Conservation (phyloP, 1,140 invertebrate species). For the Drosophila ambigua region DNA sequence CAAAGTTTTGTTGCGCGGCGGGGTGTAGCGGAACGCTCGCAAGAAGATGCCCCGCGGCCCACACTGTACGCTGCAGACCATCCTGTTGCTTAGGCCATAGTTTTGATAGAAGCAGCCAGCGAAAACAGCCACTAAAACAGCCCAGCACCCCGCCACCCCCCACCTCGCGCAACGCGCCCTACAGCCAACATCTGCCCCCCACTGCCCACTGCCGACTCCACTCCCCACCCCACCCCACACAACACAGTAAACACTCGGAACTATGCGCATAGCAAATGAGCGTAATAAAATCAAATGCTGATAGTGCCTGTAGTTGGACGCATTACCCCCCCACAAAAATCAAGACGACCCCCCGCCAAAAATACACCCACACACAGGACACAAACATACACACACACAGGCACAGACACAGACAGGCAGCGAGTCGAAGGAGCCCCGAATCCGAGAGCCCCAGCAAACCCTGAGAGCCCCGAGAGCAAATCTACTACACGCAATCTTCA, state of each 20-base stretch:
- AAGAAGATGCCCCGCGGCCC: background rate
- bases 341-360: conserved; percentile 19
- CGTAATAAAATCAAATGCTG: conserved; percentile 79
- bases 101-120: too few relatives aligned
- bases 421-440: conserved; percentile 10
- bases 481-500: conserved; percentile 84
- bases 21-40: conserved; percentile 10
- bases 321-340: conserved; percentile 58
- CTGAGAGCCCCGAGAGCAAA: conserved; percentile 51
- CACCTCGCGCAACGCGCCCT: background rate
- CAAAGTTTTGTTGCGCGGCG: conserved; percentile 30
- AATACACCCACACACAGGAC: conserved; percentile 7
- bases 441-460: background rate
- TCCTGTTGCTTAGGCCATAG: conserved; percentile 21
- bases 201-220: background rate
- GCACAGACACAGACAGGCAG: conserved; percentile 4
- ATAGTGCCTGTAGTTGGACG: conserved; percentile 74
- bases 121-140: too few relatives aligned
- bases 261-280: conserved; percentile 69
- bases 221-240: background rate
- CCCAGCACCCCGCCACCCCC: background rate
- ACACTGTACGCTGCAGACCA: background rate
- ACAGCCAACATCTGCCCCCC: background rate
- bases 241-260: conserved; percentile 13
- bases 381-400: conserved; percentile 11